phyloP scores from a whole-genome alignment of 2,888 invertebrate genomes.

The Anorthoa munda region DNA sequence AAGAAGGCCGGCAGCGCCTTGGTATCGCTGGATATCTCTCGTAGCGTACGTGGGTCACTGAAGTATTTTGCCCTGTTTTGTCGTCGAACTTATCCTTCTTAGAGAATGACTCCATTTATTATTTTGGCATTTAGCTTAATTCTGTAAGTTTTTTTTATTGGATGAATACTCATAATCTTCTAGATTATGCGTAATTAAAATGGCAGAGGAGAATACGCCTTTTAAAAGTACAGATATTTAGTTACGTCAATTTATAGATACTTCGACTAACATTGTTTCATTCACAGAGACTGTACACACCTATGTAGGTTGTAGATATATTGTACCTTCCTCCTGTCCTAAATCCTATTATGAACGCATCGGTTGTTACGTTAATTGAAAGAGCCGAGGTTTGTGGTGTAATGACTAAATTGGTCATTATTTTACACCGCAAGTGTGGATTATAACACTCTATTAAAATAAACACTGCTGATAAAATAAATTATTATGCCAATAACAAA shows the following conservation, averaged over 20 bases:
- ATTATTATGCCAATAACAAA: conserved; percentile 11
- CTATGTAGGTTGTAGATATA: background rate
- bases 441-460: background rate
- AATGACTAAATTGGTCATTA: conserved; percentile 22
- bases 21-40: too few relatives aligned
- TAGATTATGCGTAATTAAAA: too few relatives aligned
- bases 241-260: background rate
- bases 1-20: too few relatives aligned
- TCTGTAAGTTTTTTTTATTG: too few relatives aligned
- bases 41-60: too few relatives aligned
- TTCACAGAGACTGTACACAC: background rate
- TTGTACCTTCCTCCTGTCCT: background rate
- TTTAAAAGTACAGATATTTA: too few relatives aligned
- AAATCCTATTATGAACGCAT: conserved; percentile 36
- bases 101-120: too few relatives aligned
- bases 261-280: background rate
- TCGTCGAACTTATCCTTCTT: too few relatives aligned
- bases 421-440: background rate
- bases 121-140: too few relatives aligned
- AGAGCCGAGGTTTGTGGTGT: conserved; percentile 1
- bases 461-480: conserved; percentile 25
- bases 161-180: too few relatives aligned
- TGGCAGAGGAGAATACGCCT: too few relatives aligned
- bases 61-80: too few relatives aligned
- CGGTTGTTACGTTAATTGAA: conserved; percentile 21